Evolutionary conservation across 2,888 invertebrate species (phyloP).

Genomic region (Caenorhabditis parvicauda): DNA sequence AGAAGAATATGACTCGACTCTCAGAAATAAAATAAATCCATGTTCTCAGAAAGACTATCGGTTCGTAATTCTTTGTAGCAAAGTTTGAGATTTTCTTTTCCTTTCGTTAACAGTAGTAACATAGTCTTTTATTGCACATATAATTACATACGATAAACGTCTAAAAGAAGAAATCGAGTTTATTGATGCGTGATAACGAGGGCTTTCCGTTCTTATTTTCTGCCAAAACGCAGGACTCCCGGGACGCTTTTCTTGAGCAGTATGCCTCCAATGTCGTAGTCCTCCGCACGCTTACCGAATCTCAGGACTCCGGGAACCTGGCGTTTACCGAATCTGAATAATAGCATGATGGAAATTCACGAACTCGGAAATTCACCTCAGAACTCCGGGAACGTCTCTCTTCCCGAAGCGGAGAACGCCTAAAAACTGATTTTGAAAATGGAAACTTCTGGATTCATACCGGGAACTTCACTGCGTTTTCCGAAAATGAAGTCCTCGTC

Average conservation of each 20-base stretch:
- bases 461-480: slow-evolving; percentile 29
- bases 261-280: slow-evolving; percentile 20
- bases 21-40: too few relatives aligned
- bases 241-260: slow-evolving; percentile 44
- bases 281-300: slow-evolving; percentile 39
- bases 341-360: not conserved
- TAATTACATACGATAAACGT: too few relatives aligned
- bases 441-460: slow-evolving; percentile 5
- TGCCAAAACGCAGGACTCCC: slow-evolving; percentile 46
- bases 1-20: too few relatives aligned
- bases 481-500: slow-evolving; percentile 19
- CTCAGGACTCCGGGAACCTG: slow-evolving; percentile 8
- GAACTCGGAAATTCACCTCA: slow-evolving; percentile 19
- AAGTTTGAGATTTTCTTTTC: too few relatives aligned
- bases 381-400: slow-evolving; percentile 40
- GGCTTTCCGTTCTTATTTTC: slow-evolving; percentile 13
- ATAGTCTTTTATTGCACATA: too few relatives aligned
- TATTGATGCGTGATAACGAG: too few relatives aligned
- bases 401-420: slow-evolving; percentile 46
- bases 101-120: too few relatives aligned
- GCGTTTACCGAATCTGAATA: not conserved
- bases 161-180: too few relatives aligned
- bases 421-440: slow-evolving; percentile 6
- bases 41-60: too few relatives aligned
- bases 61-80: too few relatives aligned